Evolutionary conservation across 2,113 vertebrate species (phyloP), one percentile per base, ranked within the genome.

Genomic region (Oreamnos americanus): DNA sequence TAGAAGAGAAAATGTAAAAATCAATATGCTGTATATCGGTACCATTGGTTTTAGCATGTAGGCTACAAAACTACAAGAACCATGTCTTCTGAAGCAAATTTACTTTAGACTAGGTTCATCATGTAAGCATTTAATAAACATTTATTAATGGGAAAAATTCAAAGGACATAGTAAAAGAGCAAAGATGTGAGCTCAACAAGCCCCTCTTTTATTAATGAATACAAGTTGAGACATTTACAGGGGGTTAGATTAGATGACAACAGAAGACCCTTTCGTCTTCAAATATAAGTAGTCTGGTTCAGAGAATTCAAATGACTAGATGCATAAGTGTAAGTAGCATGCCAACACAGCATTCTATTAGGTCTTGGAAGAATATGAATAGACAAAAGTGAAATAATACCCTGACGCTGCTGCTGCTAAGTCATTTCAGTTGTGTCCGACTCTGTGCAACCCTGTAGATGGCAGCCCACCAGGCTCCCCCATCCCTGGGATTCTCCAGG

Each of bases 241-340:
- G 45, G 47, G 26, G n/a, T 15, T 97, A 76, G 86, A 96, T 8
- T 76, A 91, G 10, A 95, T 93, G 83, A 96, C 91, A 83, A 95
- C 62, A 90, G 84, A 96, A 89, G 62, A 76, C 13, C 6, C 23
- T 94, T 97, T 97, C 1, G 91, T 95, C 74, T 94, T 81, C 93
- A 90, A 97, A 96, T 76, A 9, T 84, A 90, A 57, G 19, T 58
- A 83, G 13, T 81, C 96, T 94, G 64, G 30, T 93, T 92, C 28
- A 95, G 92, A 96, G 51, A 84, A 92, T 94, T 96, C 58, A 97
- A 97, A 90, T 96, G 83, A 45, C 62, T 89, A 96, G 36, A 53
- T 94, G 60, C 23, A 96, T 81, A 94, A 39, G 92, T 43, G 28
- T 81, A 98, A 81, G 45, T 60, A 79, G 14, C n/a, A 98, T 53